Conservation (phyloP, 2,797 vertebrate genomes). For the Aldrovandia affinis region DNA sequence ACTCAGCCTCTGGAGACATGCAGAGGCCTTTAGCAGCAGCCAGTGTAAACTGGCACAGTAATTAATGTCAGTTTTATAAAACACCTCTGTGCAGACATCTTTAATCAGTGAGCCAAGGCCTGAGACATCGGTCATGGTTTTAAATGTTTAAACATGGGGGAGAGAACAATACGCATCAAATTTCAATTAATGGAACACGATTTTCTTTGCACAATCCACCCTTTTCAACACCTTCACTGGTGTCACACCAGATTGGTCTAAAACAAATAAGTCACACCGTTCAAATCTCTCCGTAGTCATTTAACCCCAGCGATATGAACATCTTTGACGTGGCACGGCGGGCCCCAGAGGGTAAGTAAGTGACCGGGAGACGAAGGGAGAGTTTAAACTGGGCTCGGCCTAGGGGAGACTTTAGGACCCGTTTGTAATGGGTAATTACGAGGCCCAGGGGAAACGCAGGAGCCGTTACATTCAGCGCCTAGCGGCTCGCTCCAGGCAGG, state of each 20-base stretch:
- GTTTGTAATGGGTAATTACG: slow-evolving; percentile 13
- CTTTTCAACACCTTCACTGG: too few species aligned
- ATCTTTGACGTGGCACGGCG: slow-evolving; percentile 13
- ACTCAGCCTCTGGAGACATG: neutral
- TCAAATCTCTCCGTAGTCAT: neutral
- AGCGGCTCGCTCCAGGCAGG: slow-evolving; percentile 56
- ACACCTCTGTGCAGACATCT: neutral
- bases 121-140: neutral
- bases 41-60: too few species aligned
- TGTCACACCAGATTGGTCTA: neutral
- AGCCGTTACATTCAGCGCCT: slow-evolving; percentile 70
- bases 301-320: neutral
- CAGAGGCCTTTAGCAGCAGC: neutral
- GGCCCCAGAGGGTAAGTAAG: neutral
- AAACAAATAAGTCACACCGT: neutral
- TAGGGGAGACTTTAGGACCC: neutral
- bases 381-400: neutral
- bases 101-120: neutral
- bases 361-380: neutral
- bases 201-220: too few species aligned
- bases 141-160: neutral
- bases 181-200: too few species aligned
- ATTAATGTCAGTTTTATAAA: neutral
- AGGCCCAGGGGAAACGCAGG: slow-evolving; percentile 63
- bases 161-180: neutral